Evolutionary conservation across 2,888 invertebrate genomes (phyloP), one percentile per base, ranked within the genome.

Genomic region (Tupiocoris notatus): DNA sequence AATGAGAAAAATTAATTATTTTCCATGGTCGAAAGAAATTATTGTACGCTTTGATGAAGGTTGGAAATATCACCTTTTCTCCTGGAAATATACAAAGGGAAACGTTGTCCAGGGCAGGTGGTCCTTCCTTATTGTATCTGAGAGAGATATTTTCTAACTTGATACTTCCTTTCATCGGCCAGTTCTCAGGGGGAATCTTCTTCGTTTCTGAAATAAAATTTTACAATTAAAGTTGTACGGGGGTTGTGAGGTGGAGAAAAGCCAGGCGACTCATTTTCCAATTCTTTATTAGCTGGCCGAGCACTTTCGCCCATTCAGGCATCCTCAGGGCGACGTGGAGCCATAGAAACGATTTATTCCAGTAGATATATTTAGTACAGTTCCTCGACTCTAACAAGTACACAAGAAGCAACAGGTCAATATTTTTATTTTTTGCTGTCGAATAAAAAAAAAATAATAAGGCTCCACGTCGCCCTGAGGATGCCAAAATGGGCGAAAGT

Each of bases 111-210:
- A 92, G 83, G 0, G 90, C 89, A 16, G 85, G 84, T 58, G 85
- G 82, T 12, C 85, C 87, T 0, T 86, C 86, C 0, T 84, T 84
- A 9, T 84, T 81, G 80, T 92, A 91, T 79, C 84, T 86, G 12
- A 88, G 81, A 23, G 84, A 86, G 0, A 89, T 83, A 70, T 88
- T 83, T 21, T 84, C 82, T 80, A 89, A 89, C 24, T 83, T 81
- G 54, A 89, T 86, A 7, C 83, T 82, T 0, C 89, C 89, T 77
- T 85, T 83, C 0, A 81, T 80, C 0, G 89, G 89, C 89, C 89
- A 89, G 2, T 73, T 57, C 1, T 20, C n/a, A 2, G 62, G 39
- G 6, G 73, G 22, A 1, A 17, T 9, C 16, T 59, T 59, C 59
- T 59, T 59, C 59, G n/a, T 18, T 3, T 3, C 59, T 59, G n/a